Evolutionary conservation across 2,797 vertebrate species (phyloP).

Genomic region (Trichosurus vulpecula): DNA sequence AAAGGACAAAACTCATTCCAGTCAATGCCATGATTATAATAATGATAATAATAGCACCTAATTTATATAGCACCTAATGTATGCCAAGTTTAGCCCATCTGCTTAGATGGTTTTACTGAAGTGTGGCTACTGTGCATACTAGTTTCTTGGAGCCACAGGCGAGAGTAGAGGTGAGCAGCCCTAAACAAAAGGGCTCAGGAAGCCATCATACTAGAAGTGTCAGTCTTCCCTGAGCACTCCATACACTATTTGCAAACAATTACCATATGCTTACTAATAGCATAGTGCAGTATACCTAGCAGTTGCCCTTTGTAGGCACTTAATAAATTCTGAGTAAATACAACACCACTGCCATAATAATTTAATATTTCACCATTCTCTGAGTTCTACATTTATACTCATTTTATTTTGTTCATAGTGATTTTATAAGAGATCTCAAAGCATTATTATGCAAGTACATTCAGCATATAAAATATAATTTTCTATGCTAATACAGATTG

Average conservation of each 20-base stretch:
- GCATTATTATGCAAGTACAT: too few relatives aligned
- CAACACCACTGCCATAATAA: background rate
- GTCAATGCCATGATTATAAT: too few relatives aligned
- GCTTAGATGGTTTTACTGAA: too few relatives aligned
- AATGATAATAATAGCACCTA: too few relatives aligned
- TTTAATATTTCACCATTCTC: background rate
- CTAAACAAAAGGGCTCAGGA: background rate
- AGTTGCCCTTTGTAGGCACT: background rate
- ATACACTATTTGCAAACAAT: background rate
- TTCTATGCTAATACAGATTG: too few relatives aligned
- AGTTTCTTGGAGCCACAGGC: background rate
- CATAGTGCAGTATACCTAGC: background rate
- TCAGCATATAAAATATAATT: too few relatives aligned
- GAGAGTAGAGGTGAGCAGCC: background rate
- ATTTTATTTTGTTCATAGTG: too few relatives aligned
- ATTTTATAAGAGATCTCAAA: too few relatives aligned
- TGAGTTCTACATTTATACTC: background rate
- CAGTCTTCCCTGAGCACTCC: background rate
- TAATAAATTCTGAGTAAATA: background rate
- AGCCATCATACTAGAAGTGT: background rate
- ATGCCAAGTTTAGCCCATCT: background rate
- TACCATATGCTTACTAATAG: background rate
- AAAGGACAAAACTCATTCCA: too few relatives aligned
- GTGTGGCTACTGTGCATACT: background rate
- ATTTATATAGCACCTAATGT: too few relatives aligned